A percentile compares a stretch with the other conserved stretches of the same genome.
phyloP scores from a whole-genome alignment of 2,797 vertebrate genomes.

The Clamator glandarius region DNA sequence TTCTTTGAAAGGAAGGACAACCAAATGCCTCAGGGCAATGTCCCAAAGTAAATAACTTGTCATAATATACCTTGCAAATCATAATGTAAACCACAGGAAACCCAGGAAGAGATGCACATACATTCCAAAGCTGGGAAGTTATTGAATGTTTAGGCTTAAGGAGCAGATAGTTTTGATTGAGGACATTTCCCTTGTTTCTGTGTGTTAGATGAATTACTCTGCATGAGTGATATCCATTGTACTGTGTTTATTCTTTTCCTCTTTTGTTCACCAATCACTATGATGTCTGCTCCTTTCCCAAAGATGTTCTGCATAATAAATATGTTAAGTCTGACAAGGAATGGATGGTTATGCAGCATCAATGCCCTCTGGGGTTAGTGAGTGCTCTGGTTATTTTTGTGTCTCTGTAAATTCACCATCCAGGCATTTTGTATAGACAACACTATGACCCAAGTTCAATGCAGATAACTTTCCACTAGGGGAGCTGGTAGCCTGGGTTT shows the following conservation, averaged over 20 bases:
- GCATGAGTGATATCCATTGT: slow-evolving; percentile 47
- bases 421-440: neutral
- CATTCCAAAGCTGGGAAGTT: slow-evolving; percentile 67
- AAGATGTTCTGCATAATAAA: slow-evolving; percentile 53
- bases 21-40: slow-evolving; percentile 21
- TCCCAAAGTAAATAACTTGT: slow-evolving; percentile 67
- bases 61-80: slow-evolving; percentile 71
- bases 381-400: slow-evolving; percentile 59
- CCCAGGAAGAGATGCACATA: slow-evolving; percentile 49
- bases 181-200: slow-evolving; percentile 61
- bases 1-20: slow-evolving; percentile 41
- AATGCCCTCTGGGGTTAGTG: slow-evolving; percentile 49
- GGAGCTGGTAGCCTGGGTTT: slow-evolving; percentile 47
- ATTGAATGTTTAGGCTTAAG: slow-evolving; percentile 70
- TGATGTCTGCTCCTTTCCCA: slow-evolving; percentile 36
- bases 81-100: slow-evolving; percentile 60
- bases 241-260: slow-evolving; percentile 37
- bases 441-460: neutral
- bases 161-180: slow-evolving; percentile 66
- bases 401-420: neutral
- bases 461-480: slow-evolving; percentile 34
- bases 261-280: slow-evolving; percentile 62
- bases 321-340: slow-evolving; percentile 40
- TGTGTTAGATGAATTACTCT: slow-evolving; percentile 41
- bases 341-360: slow-evolving; percentile 54